Percentiles rank a stretch among this genome's conserved stretches.
phyloP scores from a whole-genome alignment of 2,888 invertebrate genomes.

The Oligia latruncula region DNA sequence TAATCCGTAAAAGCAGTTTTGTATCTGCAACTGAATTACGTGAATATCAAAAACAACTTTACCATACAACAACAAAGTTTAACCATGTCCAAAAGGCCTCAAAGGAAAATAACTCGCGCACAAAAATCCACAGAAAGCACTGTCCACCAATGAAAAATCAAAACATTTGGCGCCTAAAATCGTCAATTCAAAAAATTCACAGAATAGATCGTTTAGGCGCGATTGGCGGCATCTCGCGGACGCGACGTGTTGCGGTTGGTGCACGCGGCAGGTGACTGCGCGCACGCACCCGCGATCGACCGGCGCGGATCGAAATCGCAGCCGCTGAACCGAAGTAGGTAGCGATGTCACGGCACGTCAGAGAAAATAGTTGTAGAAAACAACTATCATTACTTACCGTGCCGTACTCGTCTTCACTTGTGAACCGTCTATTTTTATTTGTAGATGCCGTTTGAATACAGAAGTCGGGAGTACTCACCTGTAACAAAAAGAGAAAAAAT shows the following conservation, averaged over 20 bases:
- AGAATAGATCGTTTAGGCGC: conserved; percentile 74
- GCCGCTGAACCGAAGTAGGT: conserved; percentile 79
- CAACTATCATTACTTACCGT: conserved; percentile 80
- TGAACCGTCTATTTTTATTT: conserved; percentile 77
- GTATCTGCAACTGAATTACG: conserved; percentile 7
- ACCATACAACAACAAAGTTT: conserved; percentile 64
- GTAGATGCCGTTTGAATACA: conserved; percentile 76
- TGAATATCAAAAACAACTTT: conserved; percentile 49
- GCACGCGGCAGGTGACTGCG: conserved; percentile 84
- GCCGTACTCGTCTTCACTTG: conserved; percentile 72
- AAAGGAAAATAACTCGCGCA: conserved; percentile 69
- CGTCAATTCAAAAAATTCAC: conserved; percentile 67
- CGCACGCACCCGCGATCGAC: conserved; percentile 70
- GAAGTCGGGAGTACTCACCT: conserved; percentile 75
- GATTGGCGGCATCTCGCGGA: conserved; percentile 69
- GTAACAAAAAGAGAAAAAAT: conserved; percentile 77
- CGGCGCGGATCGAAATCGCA: conserved; percentile 75
- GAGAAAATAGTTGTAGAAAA: conserved; percentile 84
- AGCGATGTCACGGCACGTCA: conserved; percentile 82
- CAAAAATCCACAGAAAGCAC: conserved; percentile 67
- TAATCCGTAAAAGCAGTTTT: conserved; percentile 11
- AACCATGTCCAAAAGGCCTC: conserved; percentile 68
- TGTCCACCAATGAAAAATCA: conserved; percentile 65
- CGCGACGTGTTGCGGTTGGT: conserved; percentile 76
- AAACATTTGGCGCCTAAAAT: conserved; percentile 67